Base-by-base conservation (phyloP, 1,140 invertebrate species). In the Cepaea nemoralis region DNA sequence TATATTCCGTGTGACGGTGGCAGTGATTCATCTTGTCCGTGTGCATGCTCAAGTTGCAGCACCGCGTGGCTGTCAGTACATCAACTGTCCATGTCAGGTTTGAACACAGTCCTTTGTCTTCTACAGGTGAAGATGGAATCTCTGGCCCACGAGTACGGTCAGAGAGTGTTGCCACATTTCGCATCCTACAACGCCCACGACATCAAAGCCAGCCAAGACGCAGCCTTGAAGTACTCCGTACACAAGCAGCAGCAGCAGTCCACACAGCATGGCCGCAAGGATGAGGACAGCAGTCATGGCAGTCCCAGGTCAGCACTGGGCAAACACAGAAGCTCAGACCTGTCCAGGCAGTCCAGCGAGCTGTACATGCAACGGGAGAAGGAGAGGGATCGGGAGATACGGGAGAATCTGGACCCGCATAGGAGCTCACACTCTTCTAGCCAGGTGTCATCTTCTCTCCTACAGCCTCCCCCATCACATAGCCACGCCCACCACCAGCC, bases 61-160 rank as follows among this genome's bases (percentile, higher is more conserved):
- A n/a, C n/a, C n/a, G n/a, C n/a, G n/a, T n/a, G n/a, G n/a, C n/a
- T n/a, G n/a, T n/a, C n/a, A n/a, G 42, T 45, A 45, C 6, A 45
- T 16, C 42, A 6, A 45, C 42, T 45, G 42, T 16, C 8, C 42
- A 45, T 16, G 8, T 45, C 16, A 45, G 8, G 16, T 45, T 16
- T 45, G 42, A 45, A 16, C 8, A 16, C 16, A 45, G n/a, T 55
- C 2, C 37, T 77, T 79, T 79, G 63, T 69, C 45, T 69, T 69
- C 35, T 69, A 3, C 69, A 80, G 78, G 91, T 92, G 5, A 93
- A 93, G 85, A 93, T 93, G 92, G 93, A 93, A 85, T 91, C 88
- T 45, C 78, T 93, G 24, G 89, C 88, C 14, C 83, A 87, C 63
- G 88, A 89, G 71, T 89, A 87, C 77, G 88, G 88, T 10, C 86